Evolutionary conservation across 1,140 invertebrate genomes (phyloP).

Genomic region (Tetragnatha versicolor): DNA sequence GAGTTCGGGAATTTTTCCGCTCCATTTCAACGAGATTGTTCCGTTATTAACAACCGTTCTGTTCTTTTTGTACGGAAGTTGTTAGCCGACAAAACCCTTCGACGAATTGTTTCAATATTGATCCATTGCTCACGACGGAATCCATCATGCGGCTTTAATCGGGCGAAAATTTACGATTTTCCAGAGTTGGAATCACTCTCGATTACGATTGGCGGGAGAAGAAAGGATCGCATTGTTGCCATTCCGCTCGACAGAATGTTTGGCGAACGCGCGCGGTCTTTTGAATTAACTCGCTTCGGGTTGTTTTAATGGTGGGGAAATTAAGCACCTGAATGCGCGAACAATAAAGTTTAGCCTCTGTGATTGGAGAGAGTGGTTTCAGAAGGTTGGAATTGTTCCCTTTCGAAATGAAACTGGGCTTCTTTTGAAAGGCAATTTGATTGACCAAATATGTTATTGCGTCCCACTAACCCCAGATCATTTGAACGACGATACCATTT

Average conservation of each 20-base stretch:
- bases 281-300: neutral
- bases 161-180: constrained; percentile 1
- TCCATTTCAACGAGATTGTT: constrained; percentile 9
- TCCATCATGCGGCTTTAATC: neutral
- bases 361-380: neutral
- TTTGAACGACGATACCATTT: neutral
- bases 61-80: constrained; percentile 1
- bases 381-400: neutral
- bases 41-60: constrained; percentile 3
- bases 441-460: too few species aligned
- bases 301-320: neutral
- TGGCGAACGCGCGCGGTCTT: neutral
- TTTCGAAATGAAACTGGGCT: neutral
- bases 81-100: neutral
- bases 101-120: neutral
- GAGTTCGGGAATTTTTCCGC: constrained; percentile 5
- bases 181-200: neutral
- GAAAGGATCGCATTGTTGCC: too few species aligned
- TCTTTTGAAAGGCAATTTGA: neutral
- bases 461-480: constrained; percentile 10
- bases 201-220: too few species aligned
- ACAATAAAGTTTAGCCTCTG: neutral
- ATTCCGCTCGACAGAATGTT: too few species aligned
- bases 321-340: neutral
- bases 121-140: neutral